Conservation (phyloP, 1,140 invertebrate genomes). For the Drosophila pseudoobscura region DNA sequence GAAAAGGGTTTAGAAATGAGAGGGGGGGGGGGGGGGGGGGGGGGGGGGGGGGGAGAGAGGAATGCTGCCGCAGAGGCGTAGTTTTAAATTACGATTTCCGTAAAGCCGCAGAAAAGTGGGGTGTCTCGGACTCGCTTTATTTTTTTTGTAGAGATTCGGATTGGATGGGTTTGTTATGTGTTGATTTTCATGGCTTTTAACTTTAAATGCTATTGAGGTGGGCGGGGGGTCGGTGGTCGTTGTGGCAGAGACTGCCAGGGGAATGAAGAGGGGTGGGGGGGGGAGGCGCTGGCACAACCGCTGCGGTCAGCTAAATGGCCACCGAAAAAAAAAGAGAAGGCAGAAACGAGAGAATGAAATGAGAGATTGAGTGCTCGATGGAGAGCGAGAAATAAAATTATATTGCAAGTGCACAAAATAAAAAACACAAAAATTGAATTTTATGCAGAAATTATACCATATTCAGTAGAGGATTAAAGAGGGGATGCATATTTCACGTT, state of each 20-base stretch:
- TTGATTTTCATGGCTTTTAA: constrained; percentile 68
- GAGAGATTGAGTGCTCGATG: no score
- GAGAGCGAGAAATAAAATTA: constrained; percentile 58
- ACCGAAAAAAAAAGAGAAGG: constrained; percentile 40
- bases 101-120: constrained; percentile 41
- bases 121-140: background rate
- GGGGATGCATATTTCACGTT: constrained; percentile 9
- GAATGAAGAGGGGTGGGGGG: background rate
- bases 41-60: no score
- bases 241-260: background rate
- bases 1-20: background rate
- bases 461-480: constrained; percentile 20
- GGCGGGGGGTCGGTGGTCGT: background rate
- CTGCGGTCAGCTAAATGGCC: constrained; percentile 65
- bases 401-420: constrained; percentile 18
- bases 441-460: constrained; percentile 47
- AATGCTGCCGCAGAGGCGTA: constrained; percentile 31
- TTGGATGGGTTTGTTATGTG: constrained; percentile 26
- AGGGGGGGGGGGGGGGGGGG: no score
- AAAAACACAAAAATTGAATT: constrained; percentile 41
- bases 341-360: background rate
- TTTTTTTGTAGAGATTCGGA: constrained; percentile 39
- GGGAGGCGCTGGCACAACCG: constrained; percentile 14
- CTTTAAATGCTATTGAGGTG: constrained; percentile 56
- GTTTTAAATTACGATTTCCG: constrained; percentile 75